Evolutionary conservation across 1,140 invertebrate genomes (phyloP).

Genomic region (Drosophila pseudoobscura): DNA sequence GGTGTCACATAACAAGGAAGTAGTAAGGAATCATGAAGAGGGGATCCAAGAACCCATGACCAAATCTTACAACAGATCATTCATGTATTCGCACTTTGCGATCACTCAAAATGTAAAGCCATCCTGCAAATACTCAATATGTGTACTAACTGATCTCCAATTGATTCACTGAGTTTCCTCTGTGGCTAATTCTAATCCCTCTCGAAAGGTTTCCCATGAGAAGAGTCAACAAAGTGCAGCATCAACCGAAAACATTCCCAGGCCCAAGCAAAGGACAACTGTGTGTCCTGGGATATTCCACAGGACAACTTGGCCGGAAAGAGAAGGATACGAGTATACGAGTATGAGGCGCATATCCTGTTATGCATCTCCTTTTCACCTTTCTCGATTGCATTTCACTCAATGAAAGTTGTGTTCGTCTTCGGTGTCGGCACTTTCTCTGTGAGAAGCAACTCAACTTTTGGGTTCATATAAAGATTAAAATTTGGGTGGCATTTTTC

Average conservation of each 20-base stretch:
- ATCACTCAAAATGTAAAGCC: background rate
- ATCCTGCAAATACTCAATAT: conserved; percentile 12
- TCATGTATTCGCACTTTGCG: too few relatives aligned
- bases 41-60: too few relatives aligned
- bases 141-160: conserved; percentile 28
- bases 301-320: conserved; percentile 22
- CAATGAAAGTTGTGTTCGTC: conserved; percentile 65
- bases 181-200: conserved; percentile 37
- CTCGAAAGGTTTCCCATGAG: conserved; percentile 36
- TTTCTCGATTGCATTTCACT: conserved; percentile 25
- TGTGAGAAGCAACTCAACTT: conserved; percentile 25
- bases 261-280: conserved; percentile 3
- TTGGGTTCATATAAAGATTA: conserved; percentile 63
- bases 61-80: too few relatives aligned
- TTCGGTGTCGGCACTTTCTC: conserved; percentile 60
- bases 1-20: too few relatives aligned
- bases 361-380: conserved; percentile 9
- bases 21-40: too few relatives aligned
- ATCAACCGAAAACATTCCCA: conserved; percentile 31
- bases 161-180: conserved; percentile 22
- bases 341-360: conserved; percentile 15
- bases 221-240: conserved; percentile 42
- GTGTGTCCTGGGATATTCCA: conserved; percentile 33
- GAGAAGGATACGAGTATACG: background rate
- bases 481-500: conserved; percentile 76